Base-by-base conservation (phyloP, 2,797 vertebrate genomes). In the Acipenser oxyrinchus region DNA sequence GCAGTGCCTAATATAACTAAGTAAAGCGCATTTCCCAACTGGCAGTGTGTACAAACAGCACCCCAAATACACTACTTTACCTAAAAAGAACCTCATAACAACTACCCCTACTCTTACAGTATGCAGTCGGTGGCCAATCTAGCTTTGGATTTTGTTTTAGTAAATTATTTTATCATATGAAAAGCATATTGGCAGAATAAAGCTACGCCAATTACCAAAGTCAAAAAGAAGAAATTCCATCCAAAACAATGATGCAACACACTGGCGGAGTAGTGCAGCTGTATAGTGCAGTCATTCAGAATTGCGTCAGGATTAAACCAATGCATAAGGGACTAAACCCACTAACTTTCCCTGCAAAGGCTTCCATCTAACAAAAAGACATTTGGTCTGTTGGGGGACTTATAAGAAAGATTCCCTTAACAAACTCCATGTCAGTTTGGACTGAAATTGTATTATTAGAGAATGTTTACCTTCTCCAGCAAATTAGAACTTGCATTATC, bases 401-500 rank as follows among this genome's bases (percentile, higher is more conserved):
- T 53, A 72, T 64, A 70, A 57, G 63, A 10, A 69, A 5, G 37
- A 37, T 37, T 37, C 4, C 37, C 37, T 4, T 64, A 70, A 62
- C 9, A 69, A 72, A 60, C 73, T 73, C 74, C 10, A 49, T 73
- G 69, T 71, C 71, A 71, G 75, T 75, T 75, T 76, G 78, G 77
- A 79, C 76, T 74, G 13, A 71, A 70, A n/a, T 37, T 57, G 65
- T 37, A 37, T 37, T 37, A 37, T 37, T 37, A 37, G 18, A 60
- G 66, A 18, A 18, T 18, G 18, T 59, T 49, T 2, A 23, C 70
- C 68, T 62, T 6, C 9, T 76, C 79, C 78, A 79, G 69, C 55
- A 60, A 69, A 82, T 85, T 73, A 83, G 75, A 82, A 86, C 81
- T 84, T 68, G 68, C 63, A 75, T 87, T 78, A 84, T 78, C 81